A percentile compares a stretch with the other conserved stretches of the same genome.
These are phyloP conservation scores for Acrobasis repandana DNA, from an alignment of 2,888 invertebrate species.

Conservation along the genomic window DNA sequence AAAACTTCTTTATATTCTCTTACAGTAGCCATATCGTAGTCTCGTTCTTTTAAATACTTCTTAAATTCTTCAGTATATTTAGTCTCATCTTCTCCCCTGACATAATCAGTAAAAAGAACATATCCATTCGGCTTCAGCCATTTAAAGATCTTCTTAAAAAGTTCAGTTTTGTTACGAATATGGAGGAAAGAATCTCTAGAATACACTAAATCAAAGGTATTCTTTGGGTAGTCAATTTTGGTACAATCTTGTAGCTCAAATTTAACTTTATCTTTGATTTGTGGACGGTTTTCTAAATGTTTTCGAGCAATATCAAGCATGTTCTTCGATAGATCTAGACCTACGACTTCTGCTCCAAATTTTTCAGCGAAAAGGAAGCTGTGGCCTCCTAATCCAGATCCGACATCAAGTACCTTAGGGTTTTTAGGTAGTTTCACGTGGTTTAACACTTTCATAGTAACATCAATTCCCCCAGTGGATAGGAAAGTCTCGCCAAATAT, in stretches of 20 bases:
- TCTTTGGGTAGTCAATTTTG: constrained; percentile 20
- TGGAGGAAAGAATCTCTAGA: constrained; percentile 26
- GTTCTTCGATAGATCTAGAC: constrained; percentile 24
- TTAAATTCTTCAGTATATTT: constrained; percentile 25
- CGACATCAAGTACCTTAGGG: constrained; percentile 10
- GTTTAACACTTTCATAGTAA: background rate
- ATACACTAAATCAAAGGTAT: constrained; percentile 24
- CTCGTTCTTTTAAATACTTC: constrained; percentile 23
- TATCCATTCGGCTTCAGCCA: constrained; percentile 8
- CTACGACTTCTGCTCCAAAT: constrained; percentile 25
- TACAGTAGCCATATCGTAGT: constrained; percentile 23
- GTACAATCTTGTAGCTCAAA: constrained; percentile 12
- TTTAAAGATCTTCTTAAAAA: constrained; percentile 9
- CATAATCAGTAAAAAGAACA: constrained; percentile 21
- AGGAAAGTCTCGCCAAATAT: constrained; percentile 23
- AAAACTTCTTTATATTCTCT: constrained; percentile 20
- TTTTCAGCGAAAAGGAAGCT: constrained; percentile 27
- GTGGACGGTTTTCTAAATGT: background rate
- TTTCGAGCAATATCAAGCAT: constrained; percentile 25
- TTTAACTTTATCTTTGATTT: constrained; percentile 6
- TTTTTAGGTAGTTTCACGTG: background rate
- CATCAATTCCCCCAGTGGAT: background rate
- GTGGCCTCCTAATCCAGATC: constrained; percentile 24
- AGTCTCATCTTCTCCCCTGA: constrained; percentile 25
- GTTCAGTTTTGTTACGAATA: constrained; percentile 11